Base-by-base conservation (phyloP, 2,113 vertebrate species). In the Muntiacus reevesi region DNA sequence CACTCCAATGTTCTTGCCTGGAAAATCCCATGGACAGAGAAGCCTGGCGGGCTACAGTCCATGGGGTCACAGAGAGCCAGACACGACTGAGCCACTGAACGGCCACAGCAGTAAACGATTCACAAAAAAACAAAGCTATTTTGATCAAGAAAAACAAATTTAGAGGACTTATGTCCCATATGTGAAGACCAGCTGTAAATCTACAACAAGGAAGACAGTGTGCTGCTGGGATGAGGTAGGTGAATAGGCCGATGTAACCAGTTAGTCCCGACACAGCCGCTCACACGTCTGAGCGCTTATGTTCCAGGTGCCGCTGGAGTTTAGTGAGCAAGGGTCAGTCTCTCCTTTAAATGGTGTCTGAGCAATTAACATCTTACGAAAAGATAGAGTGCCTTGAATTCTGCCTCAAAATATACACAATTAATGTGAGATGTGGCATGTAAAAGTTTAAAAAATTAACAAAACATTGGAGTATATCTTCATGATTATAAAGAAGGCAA, bases 201-300 rank as follows among this genome's bases (percentile, higher is more conserved):
- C 21, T 54, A 10, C 45, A 60, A 2, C 19, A 8, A 55, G 33
- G 6, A 3, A 9, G 59, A 45, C 54, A 11, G 16, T 6, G 47
- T 54, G 47, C 36, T 27, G 4, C 3, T 21, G 85, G 27, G 47
- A 2, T 4, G 4, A 74, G 64, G 13, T 0, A 1, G 36, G 10
- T 12, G 11, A 57, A 1, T 2, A 43, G n/a, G 30, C 43, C 19
- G 14, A 0, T 1, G 16, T 25, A 4, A 40, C 25, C 1, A 17
- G 4, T 5, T 1, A 86, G 16, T 23, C 54, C 40, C 1, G 17
- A 78, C 21, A 21, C 0, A 33, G 25, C 21, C 3, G 11, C 30
- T 60, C 54, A 21, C 5, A 14, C 6, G 0, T 2, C 6, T 7
- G 54, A 28, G 21, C 43, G 11, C 12, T 17, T 6, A 11, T 4